These are phyloP conservation scores for Bombycilla garrulus DNA, from an alignment of 2,113 vertebrate genomes.

Conservation along the genomic window DNA sequence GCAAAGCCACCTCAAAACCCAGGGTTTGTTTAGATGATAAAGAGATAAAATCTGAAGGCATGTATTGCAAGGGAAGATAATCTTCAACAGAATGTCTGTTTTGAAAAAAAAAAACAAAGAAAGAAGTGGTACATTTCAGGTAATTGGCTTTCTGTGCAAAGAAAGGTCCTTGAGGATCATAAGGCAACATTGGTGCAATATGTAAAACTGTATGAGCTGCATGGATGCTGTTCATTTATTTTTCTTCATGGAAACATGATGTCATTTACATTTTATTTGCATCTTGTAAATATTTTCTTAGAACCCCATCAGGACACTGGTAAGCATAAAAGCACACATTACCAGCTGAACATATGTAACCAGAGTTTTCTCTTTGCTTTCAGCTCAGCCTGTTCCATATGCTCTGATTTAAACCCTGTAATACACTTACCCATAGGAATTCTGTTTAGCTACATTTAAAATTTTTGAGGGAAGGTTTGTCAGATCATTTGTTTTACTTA, in stretches of 20 bases:
- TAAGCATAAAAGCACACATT: constrained; percentile 18
- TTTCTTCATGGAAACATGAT: not conserved
- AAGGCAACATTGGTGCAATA: constrained; percentile 77
- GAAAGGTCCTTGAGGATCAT: constrained; percentile 79
- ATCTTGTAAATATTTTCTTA: constrained; percentile 56
- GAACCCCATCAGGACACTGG: constrained; percentile 3
- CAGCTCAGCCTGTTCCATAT: not conserved
- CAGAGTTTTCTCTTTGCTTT: constrained; percentile 12
- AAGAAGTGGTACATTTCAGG: not conserved
- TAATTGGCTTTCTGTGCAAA: constrained; percentile 10
- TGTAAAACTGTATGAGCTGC: not conserved
- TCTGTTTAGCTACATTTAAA: constrained; percentile 2
- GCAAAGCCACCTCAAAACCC: constrained; percentile 17
- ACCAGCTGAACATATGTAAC: constrained; percentile 39
- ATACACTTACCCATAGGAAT: not conserved
- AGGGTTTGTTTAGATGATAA: constrained; percentile 18
- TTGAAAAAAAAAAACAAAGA: not conserved
- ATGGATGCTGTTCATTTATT: not conserved
- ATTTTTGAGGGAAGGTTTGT: not conserved
- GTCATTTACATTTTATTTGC: constrained; percentile 6
- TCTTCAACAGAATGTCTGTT: not conserved
- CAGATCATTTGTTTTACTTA: constrained; percentile 6
- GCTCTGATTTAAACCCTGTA: constrained; percentile 13
- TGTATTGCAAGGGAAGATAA: constrained; percentile 8
- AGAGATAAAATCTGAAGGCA: constrained; percentile 48